A percentile compares a stretch with the other conserved stretches of the same genome.
These are phyloP conservation scores for Fulica atra DNA, from an alignment of 2,113 vertebrate species.

Conservation along the genomic window DNA sequence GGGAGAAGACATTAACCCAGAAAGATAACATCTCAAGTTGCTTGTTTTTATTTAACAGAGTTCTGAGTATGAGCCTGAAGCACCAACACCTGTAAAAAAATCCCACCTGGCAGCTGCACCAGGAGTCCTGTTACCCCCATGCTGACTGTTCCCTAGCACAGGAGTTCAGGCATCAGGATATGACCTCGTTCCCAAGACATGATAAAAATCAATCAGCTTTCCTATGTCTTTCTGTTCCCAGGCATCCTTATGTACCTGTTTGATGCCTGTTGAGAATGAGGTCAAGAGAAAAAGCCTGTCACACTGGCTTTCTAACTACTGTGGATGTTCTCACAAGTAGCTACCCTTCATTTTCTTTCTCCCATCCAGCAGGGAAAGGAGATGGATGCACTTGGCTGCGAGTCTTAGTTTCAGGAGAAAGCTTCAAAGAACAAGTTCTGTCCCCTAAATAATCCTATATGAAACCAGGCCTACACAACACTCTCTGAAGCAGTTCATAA, in stretches of 20 bases:
- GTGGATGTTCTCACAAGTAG: neutral
- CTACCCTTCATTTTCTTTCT: neutral
- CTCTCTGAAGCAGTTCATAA: neutral
- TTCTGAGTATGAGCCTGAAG: neutral
- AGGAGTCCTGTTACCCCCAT: neutral
- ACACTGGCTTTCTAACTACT: neutral
- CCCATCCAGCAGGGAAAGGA: neutral
- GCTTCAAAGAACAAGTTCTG: neutral
- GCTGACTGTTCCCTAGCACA: neutral
- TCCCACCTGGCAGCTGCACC: neutral
- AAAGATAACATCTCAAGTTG: neutral
- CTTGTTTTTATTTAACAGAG: neutral
- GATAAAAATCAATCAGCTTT: neutral
- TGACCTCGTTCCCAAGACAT: neutral
- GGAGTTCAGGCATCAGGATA: neutral
- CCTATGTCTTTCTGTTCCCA: neutral
- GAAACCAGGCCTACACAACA: neutral
- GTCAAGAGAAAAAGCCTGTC: neutral
- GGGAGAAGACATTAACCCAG: neutral
- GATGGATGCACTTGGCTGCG: neutral
- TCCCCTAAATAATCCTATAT: neutral
- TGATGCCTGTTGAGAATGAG: neutral
- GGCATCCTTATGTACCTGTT: neutral
- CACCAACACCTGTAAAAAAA: neutral
- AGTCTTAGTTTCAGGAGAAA: neutral